Base-by-base conservation (phyloP, 2,797 vertebrate genomes). In the Halcyon leucocephala region DNA sequence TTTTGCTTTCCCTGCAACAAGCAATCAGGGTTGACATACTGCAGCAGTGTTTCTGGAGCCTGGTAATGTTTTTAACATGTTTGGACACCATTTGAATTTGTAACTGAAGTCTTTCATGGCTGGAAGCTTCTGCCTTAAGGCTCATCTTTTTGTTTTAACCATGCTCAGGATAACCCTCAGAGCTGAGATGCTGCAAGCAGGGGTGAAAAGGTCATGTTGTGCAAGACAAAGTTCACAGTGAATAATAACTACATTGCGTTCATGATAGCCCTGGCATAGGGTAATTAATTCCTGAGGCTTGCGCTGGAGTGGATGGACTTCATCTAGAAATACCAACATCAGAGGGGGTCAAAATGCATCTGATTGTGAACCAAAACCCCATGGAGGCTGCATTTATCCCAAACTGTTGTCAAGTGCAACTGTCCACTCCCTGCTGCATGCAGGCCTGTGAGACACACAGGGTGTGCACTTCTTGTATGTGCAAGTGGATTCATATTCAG, bases 381-480 rank as follows among this genome's bases (percentile, higher is more conserved):
- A 1, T 0, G 1, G 5, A 39, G 52, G 57, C 57, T 73, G 48
- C 71, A 42, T 0, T 0, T 26, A 29, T 20, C 37, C 77, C 31
- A n/a, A 0, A 44, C 2, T 20, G n/a, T 14, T n/a, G 3, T 7
- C 0, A 0, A 5, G 39, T 39, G n/a, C n/a, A 66, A 26, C 24
- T 16, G 4, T 39, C 55, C 35, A 29, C 57, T 41, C 12, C 20
- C 26, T 24, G 3, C 54, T 66, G 25, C 48, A 4, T 5, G 4
- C 29, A 22, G 71, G 12, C 5, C 33, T 0, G 0, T 22, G 31
- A 58, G 33, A 67, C 12, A 9, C 39, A 12, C 1, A 1, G 19
- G 31, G 12, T 37, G 24, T 1, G 0, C 69, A 25, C 0, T 3
- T 18, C 44, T 19, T 31, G 49, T 41, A 6, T 17, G 31, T 16